These are phyloP conservation scores for Aspidiotus rigidus DNA, from an alignment of 2,888 invertebrate species.

Conservation along the genomic window DNA sequence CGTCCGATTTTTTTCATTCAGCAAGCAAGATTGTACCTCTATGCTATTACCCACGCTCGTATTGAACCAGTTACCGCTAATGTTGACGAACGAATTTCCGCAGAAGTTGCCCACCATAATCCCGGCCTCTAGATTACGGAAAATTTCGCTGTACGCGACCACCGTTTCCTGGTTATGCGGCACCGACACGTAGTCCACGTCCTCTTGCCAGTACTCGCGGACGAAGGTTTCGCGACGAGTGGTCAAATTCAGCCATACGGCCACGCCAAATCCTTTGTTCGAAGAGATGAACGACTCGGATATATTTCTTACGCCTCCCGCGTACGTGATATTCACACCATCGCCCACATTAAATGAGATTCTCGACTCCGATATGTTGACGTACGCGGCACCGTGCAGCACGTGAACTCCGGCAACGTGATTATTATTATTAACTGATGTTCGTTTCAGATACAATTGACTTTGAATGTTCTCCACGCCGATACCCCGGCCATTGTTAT, in stretches of 20 bases:
- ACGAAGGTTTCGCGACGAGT: constrained; percentile 39
- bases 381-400: constrained; percentile 81
- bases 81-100: constrained; percentile 60
- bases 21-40: constrained; percentile 77
- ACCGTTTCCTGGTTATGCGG: constrained; percentile 60
- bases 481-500: constrained; percentile 91
- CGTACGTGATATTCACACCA: constrained; percentile 83
- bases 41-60: constrained; percentile 68
- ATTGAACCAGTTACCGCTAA: constrained; percentile 85
- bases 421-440: constrained; percentile 74
- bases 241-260: constrained; percentile 84
- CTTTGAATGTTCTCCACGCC: constrained; percentile 85
- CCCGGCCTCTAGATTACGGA: constrained; percentile 78
- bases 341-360: constrained; percentile 87
- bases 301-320: constrained; percentile 78
- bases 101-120: constrained; percentile 84
- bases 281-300: constrained; percentile 75
- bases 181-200: constrained; percentile 13
- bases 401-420: constrained; percentile 87
- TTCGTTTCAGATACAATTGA: constrained; percentile 73
- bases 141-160: constrained; percentile 76
- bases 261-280: constrained; percentile 79
- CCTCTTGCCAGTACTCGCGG: constrained; percentile 15
- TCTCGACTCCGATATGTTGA: constrained; percentile 82
- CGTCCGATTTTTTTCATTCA: constrained; percentile 46